These are phyloP conservation scores for Calliphora vicina DNA, from an alignment of 1,140 invertebrate species.

Conservation along the genomic window DNA sequence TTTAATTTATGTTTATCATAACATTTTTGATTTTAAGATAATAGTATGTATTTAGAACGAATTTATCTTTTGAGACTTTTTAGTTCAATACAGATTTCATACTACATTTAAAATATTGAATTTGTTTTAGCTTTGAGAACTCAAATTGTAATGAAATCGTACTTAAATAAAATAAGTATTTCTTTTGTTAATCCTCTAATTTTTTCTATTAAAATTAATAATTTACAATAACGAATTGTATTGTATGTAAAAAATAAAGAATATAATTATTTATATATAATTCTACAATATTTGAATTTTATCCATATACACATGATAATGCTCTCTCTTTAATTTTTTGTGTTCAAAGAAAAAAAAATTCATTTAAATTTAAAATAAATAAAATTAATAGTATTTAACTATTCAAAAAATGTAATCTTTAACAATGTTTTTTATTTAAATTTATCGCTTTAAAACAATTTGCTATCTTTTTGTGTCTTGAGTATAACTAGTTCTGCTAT, in stretches of 20 bases:
- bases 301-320: neutral
- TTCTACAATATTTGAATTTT: slow-evolving; percentile 10
- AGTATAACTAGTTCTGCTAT: neutral
- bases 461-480: slow-evolving; percentile 13
- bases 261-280: neutral
- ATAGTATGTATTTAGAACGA: neutral
- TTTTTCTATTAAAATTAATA: neutral
- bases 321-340: slow-evolving; percentile 1
- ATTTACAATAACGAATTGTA: neutral
- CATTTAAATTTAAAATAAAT: neutral
- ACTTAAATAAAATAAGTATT: slow-evolving; percentile 6
- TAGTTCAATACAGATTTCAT: neutral
- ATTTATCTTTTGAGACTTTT: neutral
- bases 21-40: neutral
- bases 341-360: neutral
- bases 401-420: neutral
- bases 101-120: neutral
- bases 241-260: neutral
- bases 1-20: neutral
- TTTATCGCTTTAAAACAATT: slow-evolving; percentile 4
- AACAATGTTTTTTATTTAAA: neutral
- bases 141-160: neutral
- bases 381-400: neutral
- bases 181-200: neutral
- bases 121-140: neutral